These are phyloP conservation scores for Liparis tanakae DNA, from an alignment of 2,797 vertebrate genomes.

Conservation along the genomic window DNA sequence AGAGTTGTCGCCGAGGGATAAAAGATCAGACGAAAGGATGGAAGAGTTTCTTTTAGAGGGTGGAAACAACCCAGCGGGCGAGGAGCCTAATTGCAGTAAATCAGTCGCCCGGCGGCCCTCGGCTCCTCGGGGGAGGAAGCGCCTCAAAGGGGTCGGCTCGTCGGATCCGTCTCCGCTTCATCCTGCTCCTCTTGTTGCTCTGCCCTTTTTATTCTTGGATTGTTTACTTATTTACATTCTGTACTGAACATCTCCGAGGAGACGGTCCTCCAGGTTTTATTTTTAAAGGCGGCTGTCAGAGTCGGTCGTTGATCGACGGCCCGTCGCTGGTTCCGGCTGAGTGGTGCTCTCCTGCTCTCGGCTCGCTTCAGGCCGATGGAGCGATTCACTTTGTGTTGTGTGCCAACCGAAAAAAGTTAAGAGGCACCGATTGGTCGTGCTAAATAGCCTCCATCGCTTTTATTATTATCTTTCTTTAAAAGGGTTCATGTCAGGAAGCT, in stretches of 20 bases:
- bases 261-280: slow-evolving; percentile 23
- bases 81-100: slow-evolving; percentile 29
- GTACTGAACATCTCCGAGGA: slow-evolving; percentile 19
- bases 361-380: background rate
- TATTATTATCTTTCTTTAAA: no score
- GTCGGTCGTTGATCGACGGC: slow-evolving; percentile 26
- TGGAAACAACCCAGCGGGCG: slow-evolving; percentile 51
- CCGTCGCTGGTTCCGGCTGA: slow-evolving; percentile 11
- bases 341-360: background rate
- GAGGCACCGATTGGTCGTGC: background rate
- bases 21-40: slow-evolving; percentile 32
- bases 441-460: background rate
- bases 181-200: slow-evolving; percentile 28
- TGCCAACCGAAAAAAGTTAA: background rate
- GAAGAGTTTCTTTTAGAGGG: slow-evolving; percentile 27
- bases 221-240: slow-evolving; percentile 31
- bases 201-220: slow-evolving; percentile 8
- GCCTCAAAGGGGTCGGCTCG: slow-evolving; percentile 33
- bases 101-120: slow-evolving; percentile 21
- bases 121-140: slow-evolving; percentile 57
- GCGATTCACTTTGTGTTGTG: background rate
- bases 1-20: slow-evolving; percentile 6
- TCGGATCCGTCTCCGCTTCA: slow-evolving; percentile 40
- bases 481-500: no score
- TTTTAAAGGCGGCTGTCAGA: background rate